These are phyloP conservation scores for Suncus etruscus DNA, from an alignment of 2,113 vertebrate species.

Conservation along the genomic window DNA sequence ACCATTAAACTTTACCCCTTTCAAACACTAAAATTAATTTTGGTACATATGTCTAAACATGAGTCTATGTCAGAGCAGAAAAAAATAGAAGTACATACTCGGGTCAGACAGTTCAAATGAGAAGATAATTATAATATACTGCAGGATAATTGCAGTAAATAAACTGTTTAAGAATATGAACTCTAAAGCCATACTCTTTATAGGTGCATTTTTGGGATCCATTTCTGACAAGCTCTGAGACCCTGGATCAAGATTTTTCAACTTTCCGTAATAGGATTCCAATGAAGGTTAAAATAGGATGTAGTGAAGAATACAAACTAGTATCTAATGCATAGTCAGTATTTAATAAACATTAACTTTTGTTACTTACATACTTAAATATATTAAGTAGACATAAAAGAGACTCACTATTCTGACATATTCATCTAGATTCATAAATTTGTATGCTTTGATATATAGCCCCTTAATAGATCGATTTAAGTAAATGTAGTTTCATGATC, in stretches of 20 bases:
- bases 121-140: neutral
- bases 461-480: neutral
- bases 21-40: conserved; percentile 27
- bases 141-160: neutral
- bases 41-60: neutral
- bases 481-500: neutral
- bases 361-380: conserved; percentile 1
- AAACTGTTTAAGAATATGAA: neutral
- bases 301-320: neutral
- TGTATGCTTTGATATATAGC: neutral
- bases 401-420: neutral
- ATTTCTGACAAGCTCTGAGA: neutral
- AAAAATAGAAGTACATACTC: neutral
- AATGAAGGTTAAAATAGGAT: neutral
- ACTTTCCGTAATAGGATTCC: neutral
- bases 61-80: neutral
- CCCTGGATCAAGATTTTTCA: neutral
- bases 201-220: neutral
- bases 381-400: neutral
- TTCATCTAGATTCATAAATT: neutral
- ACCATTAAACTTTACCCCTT: neutral
- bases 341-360: neutral
- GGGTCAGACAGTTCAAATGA: neutral
- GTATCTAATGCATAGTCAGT: neutral
- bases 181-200: neutral